Conservation (phyloP, 2,113 vertebrate genomes). For the Pseudorectes ferrugineus region DNA sequence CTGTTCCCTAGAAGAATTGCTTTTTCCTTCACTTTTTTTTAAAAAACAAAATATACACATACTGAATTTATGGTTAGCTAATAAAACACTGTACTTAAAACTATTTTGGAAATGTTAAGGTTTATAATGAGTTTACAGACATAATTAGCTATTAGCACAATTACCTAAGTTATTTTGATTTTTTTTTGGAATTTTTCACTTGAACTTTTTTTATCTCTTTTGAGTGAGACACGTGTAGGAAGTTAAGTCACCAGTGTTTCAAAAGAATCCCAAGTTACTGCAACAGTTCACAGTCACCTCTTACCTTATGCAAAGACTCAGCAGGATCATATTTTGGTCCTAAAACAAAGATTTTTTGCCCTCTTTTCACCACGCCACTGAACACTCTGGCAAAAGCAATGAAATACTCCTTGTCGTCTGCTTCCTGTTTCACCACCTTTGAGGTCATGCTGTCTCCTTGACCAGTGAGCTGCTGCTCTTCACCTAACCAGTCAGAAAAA, state of each 20-base stretch:
- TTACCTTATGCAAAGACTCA: constrained; percentile 78
- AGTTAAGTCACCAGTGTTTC: not conserved
- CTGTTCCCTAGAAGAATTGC: not conserved
- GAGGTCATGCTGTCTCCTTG: constrained; percentile 44
- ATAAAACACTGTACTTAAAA: not conserved
- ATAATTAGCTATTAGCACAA: not conserved
- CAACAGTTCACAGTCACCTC: not conserved
- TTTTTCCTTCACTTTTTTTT: not conserved
- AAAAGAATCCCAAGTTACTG: not conserved
- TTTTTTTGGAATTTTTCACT: not conserved
- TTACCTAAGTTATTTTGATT: not conserved
- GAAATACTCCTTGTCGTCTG: constrained; percentile 77
- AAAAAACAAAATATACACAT: not conserved
- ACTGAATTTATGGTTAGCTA: not conserved
- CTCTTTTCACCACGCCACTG: constrained; percentile 82
- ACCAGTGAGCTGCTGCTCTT: constrained; percentile 26
- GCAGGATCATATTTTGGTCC: constrained; percentile 93
- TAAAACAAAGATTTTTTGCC: constrained; percentile 86
- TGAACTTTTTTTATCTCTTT: not conserved
- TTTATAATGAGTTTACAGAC: not conserved
- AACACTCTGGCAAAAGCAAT: constrained; percentile 93
- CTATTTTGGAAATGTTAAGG: not conserved
- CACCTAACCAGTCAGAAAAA: constrained; percentile 53
- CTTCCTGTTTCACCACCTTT: constrained; percentile 57
- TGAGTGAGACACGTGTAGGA: accelerated